phyloP scores from a whole-genome alignment of 2,888 invertebrate species.

The Oligia strigilis region DNA sequence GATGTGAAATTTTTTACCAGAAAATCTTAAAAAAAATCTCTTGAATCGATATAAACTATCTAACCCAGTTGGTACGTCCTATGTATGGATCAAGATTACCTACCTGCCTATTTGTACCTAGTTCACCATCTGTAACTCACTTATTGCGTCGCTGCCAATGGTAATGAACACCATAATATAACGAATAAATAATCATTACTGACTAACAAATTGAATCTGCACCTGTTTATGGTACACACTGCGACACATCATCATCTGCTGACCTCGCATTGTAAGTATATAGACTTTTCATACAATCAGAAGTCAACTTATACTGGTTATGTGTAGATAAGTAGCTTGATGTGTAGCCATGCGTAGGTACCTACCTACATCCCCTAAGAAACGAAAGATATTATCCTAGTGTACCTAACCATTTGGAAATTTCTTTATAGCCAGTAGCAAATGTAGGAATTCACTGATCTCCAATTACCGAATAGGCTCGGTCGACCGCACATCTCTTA shows the following conservation, averaged over 20 bases:
- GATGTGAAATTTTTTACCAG: not conserved
- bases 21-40: not conserved
- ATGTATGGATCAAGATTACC: not conserved
- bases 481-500: not conserved
- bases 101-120: not conserved
- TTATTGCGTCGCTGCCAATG: slow-evolving; percentile 17
- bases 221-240: slow-evolving; percentile 11
- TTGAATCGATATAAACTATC: not conserved
- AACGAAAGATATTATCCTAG: not conserved
- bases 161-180: slow-evolving; percentile 13
- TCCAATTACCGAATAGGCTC: not conserved
- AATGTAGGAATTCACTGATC: not conserved
- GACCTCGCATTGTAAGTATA: not conserved
- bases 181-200: slow-evolving; percentile 12
- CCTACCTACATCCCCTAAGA: not conserved
- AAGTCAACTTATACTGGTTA: not conserved
- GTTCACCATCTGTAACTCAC: slow-evolving; percentile 15
- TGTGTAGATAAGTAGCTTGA: too few species aligned
- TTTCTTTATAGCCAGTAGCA: not conserved
- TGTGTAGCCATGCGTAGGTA: too few species aligned
- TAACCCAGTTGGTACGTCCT: not conserved
- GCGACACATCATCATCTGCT: not conserved
- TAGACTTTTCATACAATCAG: not conserved
- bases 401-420: not conserved
- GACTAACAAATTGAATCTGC: slow-evolving; percentile 16